phyloP scores from a whole-genome alignment of 2,797 vertebrate genomes.

The Mus spretus region DNA sequence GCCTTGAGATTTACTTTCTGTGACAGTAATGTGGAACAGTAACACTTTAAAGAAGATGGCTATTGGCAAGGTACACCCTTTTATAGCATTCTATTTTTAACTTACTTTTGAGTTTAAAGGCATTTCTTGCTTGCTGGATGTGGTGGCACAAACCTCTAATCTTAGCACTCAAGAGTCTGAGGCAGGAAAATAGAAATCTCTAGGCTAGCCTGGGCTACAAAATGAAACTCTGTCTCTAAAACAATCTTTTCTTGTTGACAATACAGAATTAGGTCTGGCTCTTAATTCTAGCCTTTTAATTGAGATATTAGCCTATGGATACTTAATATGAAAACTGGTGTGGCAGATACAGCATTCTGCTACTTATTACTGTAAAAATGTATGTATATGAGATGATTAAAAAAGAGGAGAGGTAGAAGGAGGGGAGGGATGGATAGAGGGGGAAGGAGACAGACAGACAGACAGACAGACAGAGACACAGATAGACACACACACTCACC shows the following conservation, averaged over 20 bases:
- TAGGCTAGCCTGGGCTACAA: not conserved
- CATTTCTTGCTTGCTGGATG: not conserved
- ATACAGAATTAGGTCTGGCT: not conserved
- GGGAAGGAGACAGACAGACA: not conserved
- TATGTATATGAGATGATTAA: no score
- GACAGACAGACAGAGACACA: not conserved
- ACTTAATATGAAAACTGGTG: not conserved
- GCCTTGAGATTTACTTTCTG: constrained; percentile 34
- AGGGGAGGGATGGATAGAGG: rapidly evolving
- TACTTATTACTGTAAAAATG: not conserved
- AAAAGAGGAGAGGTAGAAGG: not conserved
- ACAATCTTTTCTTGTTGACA: not conserved
- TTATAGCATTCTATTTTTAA: constrained; percentile 26
- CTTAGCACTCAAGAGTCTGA: not conserved
- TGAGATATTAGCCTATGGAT: not conserved
- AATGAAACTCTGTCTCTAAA: not conserved
- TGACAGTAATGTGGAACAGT: not conserved
- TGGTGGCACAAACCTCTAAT: not conserved
- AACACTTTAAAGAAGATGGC: not conserved
- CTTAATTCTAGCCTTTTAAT: constrained; percentile 43
- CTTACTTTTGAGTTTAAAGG: not conserved
- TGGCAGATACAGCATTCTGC: not conserved
- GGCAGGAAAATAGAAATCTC: not conserved
- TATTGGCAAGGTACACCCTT: not conserved
- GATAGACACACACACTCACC: not conserved